Conservation (phyloP, 2,888 invertebrate genomes). For the Notocelia uddmanniana region DNA sequence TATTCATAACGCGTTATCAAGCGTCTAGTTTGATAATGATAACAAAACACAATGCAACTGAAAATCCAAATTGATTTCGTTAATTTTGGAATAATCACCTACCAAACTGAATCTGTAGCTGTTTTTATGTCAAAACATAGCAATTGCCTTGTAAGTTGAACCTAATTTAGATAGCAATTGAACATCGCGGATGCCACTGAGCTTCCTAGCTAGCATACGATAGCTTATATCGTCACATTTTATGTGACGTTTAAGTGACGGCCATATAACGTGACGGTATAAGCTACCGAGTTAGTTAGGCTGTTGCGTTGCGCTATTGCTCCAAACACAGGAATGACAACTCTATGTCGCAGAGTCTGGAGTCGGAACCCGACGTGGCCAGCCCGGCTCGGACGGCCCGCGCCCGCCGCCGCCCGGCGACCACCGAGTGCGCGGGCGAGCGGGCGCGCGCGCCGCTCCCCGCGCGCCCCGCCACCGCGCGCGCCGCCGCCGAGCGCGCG, state of each 20-base stretch:
- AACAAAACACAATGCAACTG: background rate
- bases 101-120: background rate
- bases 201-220: no score
- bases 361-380: constrained; percentile 33
- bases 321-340: background rate
- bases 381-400: background rate
- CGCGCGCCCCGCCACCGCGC: constrained; percentile 66
- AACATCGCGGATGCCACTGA: no score
- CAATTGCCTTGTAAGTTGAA: no score
- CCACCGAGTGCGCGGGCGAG: constrained; percentile 69
- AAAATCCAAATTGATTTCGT: background rate
- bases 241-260: no score
- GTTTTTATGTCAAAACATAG: no score
- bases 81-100: background rate
- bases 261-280: no score
- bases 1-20: background rate
- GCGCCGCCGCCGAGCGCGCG: constrained; percentile 56
- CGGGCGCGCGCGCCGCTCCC: constrained; percentile 62
- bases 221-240: no score
- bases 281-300: no score
- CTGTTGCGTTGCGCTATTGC: no score
- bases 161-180: no score
- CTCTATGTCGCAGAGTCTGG: constrained; percentile 39
- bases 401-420: constrained; percentile 67
- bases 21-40: background rate